These are phyloP conservation scores for Andrena trimmerana DNA, from an alignment of 2,888 invertebrate genomes.

Conservation along the genomic window DNA sequence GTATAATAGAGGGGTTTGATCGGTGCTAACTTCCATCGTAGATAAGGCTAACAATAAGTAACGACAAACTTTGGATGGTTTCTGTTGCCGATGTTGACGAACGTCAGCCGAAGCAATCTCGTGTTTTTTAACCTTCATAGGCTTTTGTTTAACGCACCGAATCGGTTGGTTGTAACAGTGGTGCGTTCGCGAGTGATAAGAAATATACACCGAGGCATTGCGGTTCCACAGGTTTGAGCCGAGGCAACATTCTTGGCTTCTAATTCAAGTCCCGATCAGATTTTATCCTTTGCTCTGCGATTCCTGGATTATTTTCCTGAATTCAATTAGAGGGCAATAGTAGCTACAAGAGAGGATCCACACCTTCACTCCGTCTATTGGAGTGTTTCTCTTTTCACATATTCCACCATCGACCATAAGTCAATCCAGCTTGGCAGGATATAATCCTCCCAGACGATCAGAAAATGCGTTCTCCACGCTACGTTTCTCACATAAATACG, in stretches of 20 bases:
- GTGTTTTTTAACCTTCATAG: background rate
- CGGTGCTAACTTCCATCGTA: background rate
- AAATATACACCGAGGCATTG: background rate
- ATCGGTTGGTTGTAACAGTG: conserved; percentile 1
- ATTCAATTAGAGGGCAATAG: too few species aligned
- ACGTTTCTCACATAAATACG: conserved; percentile 63
- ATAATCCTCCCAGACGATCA: conserved; percentile 35
- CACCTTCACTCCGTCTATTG: too few species aligned
- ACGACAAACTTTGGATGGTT: conserved; percentile 1
- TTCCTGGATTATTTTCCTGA: too few species aligned
- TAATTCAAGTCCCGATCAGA: background rate
- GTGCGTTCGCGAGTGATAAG: conserved; percentile 8
- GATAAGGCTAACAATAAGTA: background rate
- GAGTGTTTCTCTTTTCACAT: too few species aligned
- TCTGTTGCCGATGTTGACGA: background rate
- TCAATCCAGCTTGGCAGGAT: background rate
- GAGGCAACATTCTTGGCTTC: background rate
- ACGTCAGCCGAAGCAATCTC: background rate
- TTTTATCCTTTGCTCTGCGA: background rate
- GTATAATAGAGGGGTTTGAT: background rate
- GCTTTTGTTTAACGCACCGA: conserved; percentile 17
- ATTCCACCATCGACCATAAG: background rate
- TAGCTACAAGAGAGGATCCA: too few species aligned
- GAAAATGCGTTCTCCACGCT: conserved; percentile 34
- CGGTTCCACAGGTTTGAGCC: background rate